Evolutionary conservation across 2,888 invertebrate species (phyloP).

Genomic region (Byasa hedistus): DNA sequence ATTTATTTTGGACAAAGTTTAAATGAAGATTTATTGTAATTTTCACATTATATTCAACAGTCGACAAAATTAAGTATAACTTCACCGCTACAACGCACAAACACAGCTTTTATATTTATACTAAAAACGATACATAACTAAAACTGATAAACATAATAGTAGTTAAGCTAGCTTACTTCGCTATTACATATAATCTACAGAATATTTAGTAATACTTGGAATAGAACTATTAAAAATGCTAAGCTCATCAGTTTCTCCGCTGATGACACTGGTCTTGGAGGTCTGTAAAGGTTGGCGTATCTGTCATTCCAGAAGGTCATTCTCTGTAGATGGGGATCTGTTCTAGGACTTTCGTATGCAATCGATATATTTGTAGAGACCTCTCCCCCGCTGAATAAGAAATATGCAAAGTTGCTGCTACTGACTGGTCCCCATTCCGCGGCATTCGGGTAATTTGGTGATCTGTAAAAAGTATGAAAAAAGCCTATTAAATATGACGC

Average conservation of each 20-base stretch:
- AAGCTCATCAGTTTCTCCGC: conserved; percentile 34
- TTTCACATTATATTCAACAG: neutral
- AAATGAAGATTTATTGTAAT: neutral
- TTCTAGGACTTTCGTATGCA: conserved; percentile 32
- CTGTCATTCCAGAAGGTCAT: conserved; percentile 43
- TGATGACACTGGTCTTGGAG: conserved; percentile 40
- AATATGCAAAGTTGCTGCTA: conserved; percentile 6
- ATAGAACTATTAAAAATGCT: conserved; percentile 31
- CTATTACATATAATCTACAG: conserved; percentile 20
- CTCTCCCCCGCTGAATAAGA: conserved; percentile 38
- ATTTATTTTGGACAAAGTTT: neutral
- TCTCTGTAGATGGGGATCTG: conserved; percentile 41
- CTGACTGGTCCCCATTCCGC: conserved; percentile 29
- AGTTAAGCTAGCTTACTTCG: neutral
- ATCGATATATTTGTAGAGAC: conserved; percentile 28
- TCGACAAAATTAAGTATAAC: neutral
- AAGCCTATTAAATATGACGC: neutral
- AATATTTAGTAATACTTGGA: conserved; percentile 32
- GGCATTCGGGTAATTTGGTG: conserved; percentile 12
- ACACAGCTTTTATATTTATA: neutral
- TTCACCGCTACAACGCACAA: neutral
- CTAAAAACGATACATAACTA: neutral
- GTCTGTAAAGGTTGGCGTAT: conserved; percentile 35
- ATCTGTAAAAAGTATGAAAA: neutral
- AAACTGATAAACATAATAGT: neutral